Evolutionary conservation across 2,888 invertebrate species (phyloP), one percentile per base, ranked within the genome.

Genomic region (Hyppa rectilinea): DNA sequence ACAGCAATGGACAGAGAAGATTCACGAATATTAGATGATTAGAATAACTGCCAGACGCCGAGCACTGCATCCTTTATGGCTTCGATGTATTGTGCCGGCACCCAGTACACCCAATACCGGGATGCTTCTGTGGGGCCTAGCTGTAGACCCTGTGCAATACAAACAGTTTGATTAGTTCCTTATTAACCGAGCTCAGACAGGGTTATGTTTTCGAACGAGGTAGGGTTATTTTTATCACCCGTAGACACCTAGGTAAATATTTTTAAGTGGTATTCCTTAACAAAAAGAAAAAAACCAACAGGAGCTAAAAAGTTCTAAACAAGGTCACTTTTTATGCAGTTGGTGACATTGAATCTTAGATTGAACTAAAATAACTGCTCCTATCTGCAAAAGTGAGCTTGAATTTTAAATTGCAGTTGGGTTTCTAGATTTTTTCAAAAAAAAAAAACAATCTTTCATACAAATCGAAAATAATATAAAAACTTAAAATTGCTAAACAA

Each of bases 21-120:
- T 77, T 78, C 72, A 67, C 49, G 75, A 79, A 65, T 75, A 75
- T 60, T 64, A 69, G 61, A 79, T 45, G 74, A 81, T 97, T 97
- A 97, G 92, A 97, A 97, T 92, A 97, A 97, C 91, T 97, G 98
- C 98, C 98, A 98, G 87, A 98, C 98, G 70, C 98, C 98, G 61
- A 98, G 97, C 75, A 99, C 97, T 72, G 98, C 98, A 89, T 98
- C 98, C 95, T 98, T 99, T 89, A 99, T 98, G 84, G 98, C 98
- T 89, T 98, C 98, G 65, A 98, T 97, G 91, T 98, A 99, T 90
- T 98, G 98, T 60, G 98, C 98, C 14, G 99, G 99, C 56, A 99
- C 98, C 99, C 99, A 99, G 94, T 99, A 99, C 75, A 99, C 97
- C 98, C 98, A 99, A 93, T 98, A 98, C 82, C 98, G 96, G 40